These are phyloP conservation scores for Stictocephala bisonia DNA, from an alignment of 2,888 invertebrate genomes.

Conservation along the genomic window DNA sequence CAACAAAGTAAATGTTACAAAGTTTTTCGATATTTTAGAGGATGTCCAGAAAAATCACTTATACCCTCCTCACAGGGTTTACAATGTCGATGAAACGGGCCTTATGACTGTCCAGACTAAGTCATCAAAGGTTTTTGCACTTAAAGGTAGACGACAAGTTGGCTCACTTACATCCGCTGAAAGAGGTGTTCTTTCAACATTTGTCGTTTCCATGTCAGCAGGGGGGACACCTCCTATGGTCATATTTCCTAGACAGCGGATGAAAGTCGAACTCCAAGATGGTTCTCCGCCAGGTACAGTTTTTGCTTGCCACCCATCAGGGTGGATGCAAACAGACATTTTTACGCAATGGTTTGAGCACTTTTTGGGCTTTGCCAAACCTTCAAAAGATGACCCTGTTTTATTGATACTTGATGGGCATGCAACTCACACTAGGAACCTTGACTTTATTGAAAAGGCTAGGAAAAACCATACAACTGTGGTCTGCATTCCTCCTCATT, in stretches of 20 bases:
- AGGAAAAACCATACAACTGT: slow-evolving; percentile 61
- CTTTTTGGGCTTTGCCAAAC: slow-evolving; percentile 61
- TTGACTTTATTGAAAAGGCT: slow-evolving; percentile 60
- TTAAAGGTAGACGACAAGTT: slow-evolving; percentile 61
- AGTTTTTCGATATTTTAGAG: slow-evolving; percentile 50
- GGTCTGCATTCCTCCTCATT: slow-evolving; percentile 61
- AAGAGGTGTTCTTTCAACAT: slow-evolving; percentile 22
- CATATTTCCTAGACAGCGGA: slow-evolving; percentile 60
- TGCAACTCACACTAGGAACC: slow-evolving; percentile 60
- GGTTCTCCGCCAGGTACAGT: slow-evolving; percentile 60
- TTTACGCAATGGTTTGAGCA: slow-evolving; percentile 61
- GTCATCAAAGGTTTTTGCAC: slow-evolving; percentile 59
- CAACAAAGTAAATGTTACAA: slow-evolving; percentile 46
- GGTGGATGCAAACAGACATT: slow-evolving; percentile 60
- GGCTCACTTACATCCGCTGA: slow-evolving; percentile 51
- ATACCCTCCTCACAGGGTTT: slow-evolving; percentile 58
- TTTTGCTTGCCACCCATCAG: slow-evolving; percentile 58
- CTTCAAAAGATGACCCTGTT: slow-evolving; percentile 57
- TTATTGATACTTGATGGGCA: slow-evolving; percentile 63
- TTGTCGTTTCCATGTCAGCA: slow-evolving; percentile 30
- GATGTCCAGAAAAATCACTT: slow-evolving; percentile 53
- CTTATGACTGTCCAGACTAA: slow-evolving; percentile 60
- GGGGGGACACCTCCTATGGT: slow-evolving; percentile 34
- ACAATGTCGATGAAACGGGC: slow-evolving; percentile 63
- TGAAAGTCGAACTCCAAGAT: slow-evolving; percentile 59